Base-by-base conservation (phyloP, 1,140 invertebrate genomes). In the Heliconius nattereri region DNA sequence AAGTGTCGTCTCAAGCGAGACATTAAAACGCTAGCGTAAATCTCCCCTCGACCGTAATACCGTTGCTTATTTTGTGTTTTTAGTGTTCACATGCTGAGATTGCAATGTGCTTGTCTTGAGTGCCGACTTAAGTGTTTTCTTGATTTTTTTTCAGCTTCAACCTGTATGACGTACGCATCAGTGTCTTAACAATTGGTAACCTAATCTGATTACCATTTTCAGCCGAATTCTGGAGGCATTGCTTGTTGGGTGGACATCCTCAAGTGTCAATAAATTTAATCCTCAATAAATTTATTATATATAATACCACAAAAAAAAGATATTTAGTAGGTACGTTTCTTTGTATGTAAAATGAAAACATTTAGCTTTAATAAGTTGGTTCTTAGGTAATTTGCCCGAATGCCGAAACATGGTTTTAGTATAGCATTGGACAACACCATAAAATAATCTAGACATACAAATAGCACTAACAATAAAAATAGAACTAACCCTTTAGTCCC, bases 1-100 rank as follows among this genome's bases (percentile, higher is more conserved):
- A 79, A 79, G 82, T 79, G 81, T 77, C 74, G 81, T 77, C 71
- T 75, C 57, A 73, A 75, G 29, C 57, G 75, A 76, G 73, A 75
- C 73, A 45, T 76, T 76, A 78, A 81, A 81, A 78, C 77, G 75
- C 75, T 80, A 73, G 74, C 54, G 71, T 81, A 78, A 75, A 77
- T 76, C 75, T 45, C 75, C 75, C 26, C 19, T 37, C 32, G 73
- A 81, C 20, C 75, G 60, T 76, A 54, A 79, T 75, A 49, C 52
- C 70, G 54, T 79, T 71, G 75, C 37, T 76, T 52, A 66, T 76
- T 70, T 71, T 70, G 66, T 76, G 23, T 35, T 70, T 66, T 60
- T 76, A 40, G 75, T 20, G 75, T 60, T 45, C 75, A 76, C 35
- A 60, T 26, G 74, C 11, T 29, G 60, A 66, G 60, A 66, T 66